A percentile compares a stretch with the other conserved stretches of the same genome.
Conservation (phyloP, 2,888 invertebrate genomes). For the Callyntrura guangdongensis region DNA sequence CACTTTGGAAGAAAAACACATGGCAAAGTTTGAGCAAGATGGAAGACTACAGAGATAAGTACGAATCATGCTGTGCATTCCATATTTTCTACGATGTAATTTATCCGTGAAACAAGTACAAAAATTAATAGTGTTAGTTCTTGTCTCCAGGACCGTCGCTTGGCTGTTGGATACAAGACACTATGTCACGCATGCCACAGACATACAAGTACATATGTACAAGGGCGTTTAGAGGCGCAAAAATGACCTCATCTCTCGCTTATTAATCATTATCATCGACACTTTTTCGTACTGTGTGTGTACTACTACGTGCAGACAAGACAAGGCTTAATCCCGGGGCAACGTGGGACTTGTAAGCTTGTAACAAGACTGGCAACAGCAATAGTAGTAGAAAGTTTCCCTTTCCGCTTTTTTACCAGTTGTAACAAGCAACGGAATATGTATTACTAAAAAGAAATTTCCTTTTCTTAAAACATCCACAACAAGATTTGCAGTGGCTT, state of each 20-base stretch:
- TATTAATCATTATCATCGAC: slow-evolving; percentile 30
- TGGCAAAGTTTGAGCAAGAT: slow-evolving; percentile 51
- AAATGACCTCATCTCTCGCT: slow-evolving; percentile 8
- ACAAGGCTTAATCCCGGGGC: neutral
- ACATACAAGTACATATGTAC: neutral
- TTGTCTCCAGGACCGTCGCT: slow-evolving; percentile 43
- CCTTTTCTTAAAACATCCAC: neutral
- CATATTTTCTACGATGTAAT: slow-evolving; percentile 51
- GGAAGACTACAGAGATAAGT: slow-evolving; percentile 49
- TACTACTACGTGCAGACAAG: neutral
- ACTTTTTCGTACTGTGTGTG: neutral
- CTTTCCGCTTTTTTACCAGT: neutral
- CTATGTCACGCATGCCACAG: slow-evolving; percentile 23
- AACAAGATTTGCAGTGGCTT: neutral
- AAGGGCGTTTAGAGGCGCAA: neutral
- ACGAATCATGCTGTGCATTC: slow-evolving; percentile 62
- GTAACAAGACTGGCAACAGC: neutral
- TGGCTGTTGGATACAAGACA: slow-evolving; percentile 17
- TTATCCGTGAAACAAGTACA: slow-evolving; percentile 52
- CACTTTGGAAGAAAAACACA: slow-evolving; percentile 42
- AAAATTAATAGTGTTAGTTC: slow-evolving; percentile 61
- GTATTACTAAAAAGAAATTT: no score
- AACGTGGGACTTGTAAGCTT: neutral
- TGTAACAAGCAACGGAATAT: no score
- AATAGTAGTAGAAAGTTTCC: neutral